Percentiles rank a stretch among this genome's conserved stretches.
Evolutionary conservation across 2,797 vertebrate genomes (phyloP).

Genomic region (Oophaga sylvatica): DNA sequence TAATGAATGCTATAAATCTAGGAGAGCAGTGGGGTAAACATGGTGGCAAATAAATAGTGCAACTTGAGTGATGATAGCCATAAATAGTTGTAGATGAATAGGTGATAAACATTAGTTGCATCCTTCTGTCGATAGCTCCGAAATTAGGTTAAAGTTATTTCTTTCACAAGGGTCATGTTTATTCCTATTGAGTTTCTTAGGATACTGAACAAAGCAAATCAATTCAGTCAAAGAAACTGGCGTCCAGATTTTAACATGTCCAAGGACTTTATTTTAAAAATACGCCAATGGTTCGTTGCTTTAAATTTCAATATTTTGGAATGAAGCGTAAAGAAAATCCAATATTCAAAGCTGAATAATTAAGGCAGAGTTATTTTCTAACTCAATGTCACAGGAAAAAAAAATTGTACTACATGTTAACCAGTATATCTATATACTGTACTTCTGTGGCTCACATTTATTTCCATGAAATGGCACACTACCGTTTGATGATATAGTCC

Average conservation of each 20-base stretch:
- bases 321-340: too few species aligned
- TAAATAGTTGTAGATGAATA: constrained; percentile 55
- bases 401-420: too few species aligned
- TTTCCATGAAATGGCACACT: too few species aligned
- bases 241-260: not conserved
- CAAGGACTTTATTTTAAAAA: not conserved
- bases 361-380: too few species aligned
- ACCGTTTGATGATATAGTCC: too few species aligned
- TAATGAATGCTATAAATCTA: constrained; percentile 42
- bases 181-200: constrained; percentile 1
- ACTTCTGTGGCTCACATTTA: too few species aligned
- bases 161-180: constrained; percentile 10
- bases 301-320: not conserved
- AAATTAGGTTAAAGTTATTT: constrained; percentile 7
- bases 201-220: not conserved
- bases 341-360: too few species aligned
- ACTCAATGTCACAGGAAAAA: too few species aligned
- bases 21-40: constrained; percentile 21
- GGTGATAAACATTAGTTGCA: constrained; percentile 28
- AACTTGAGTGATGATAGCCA: constrained; percentile 38
- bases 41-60: constrained; percentile 8
- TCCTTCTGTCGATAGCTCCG: not conserved
- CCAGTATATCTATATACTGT: too few species aligned
- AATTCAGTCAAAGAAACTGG: not conserved
- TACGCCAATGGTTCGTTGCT: not conserved